A percentile compares a stretch with the other conserved stretches of the same genome.
Evolutionary conservation across 2,888 invertebrate species (phyloP).

Genomic region (Dioctria rufipes): DNA sequence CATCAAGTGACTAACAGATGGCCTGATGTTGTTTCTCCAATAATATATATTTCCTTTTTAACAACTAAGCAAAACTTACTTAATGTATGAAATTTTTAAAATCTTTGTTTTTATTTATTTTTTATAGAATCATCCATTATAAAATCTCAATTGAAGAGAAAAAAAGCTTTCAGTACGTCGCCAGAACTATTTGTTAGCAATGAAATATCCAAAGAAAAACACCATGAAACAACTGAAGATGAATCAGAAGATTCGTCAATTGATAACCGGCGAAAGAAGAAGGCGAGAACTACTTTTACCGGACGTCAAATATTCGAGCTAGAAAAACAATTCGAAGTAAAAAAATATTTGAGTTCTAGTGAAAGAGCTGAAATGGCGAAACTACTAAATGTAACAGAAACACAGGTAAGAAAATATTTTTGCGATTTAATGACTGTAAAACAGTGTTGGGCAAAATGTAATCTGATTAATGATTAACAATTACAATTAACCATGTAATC

Average conservation of each 20-base stretch:
- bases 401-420: constrained; percentile 81
- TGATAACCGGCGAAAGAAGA: constrained; percentile 80
- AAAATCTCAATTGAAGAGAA: constrained; percentile 56
- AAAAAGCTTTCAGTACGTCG: constrained; percentile 52
- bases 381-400: constrained; percentile 93
- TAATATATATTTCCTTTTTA: too few relatives aligned
- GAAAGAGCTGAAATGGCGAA: constrained; percentile 96
- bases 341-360: constrained; percentile 95
- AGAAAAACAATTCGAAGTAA: constrained; percentile 95
- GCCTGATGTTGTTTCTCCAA: too few relatives aligned
- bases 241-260: constrained; percentile 73
- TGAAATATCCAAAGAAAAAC: constrained; percentile 51
- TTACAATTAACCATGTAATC: too few relatives aligned
- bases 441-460: too few relatives aligned
- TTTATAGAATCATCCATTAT: constrained; percentile 49
- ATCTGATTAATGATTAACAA: too few relatives aligned
- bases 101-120: too few relatives aligned
- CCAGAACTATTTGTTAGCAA: constrained; percentile 28
- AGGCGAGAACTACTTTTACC: constrained; percentile 95
- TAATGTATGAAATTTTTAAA: too few relatives aligned
- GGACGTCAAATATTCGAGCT: constrained; percentile 97
- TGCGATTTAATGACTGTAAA: background rate
- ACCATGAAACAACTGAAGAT: constrained; percentile 70
- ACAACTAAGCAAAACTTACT: too few relatives aligned
- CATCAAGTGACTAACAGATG: too few relatives aligned